Conservation (phyloP, 2,888 invertebrate species). For the Marasmarcha lunaedactyla region DNA sequence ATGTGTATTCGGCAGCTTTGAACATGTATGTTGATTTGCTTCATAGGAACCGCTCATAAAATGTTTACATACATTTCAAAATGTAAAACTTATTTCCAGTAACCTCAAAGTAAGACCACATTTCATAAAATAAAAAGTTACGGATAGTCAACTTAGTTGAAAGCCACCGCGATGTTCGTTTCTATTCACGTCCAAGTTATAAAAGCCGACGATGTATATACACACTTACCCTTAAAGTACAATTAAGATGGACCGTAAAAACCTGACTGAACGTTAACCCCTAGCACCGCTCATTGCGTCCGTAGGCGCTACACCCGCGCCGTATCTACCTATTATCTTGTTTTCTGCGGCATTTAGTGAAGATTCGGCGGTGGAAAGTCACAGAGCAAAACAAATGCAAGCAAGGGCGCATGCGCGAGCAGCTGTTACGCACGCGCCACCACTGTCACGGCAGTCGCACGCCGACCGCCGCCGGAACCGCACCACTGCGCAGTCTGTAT, state of each 20-base stretch:
- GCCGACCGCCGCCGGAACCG: conserved; percentile 42
- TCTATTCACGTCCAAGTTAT: conserved; percentile 26
- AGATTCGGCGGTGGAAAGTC: conserved; percentile 10
- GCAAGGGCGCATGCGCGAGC: conserved; percentile 44
- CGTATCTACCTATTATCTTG: conserved; percentile 52
- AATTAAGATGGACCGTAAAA: conserved; percentile 1
- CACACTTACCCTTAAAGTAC: conserved; percentile 8
- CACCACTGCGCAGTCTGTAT: conserved; percentile 24
- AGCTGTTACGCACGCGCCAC: conserved; percentile 38
- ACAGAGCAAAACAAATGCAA: conserved; percentile 54
- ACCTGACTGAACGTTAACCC: conserved; percentile 8
- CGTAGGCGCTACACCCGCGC: conserved; percentile 39
- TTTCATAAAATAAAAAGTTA: too few species aligned
- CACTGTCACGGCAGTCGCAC: conserved; percentile 43
- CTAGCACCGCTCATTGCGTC: conserved; percentile 34
- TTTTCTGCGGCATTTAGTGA: conserved; percentile 39
- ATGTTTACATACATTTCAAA: too few species aligned
- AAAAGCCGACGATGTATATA: conserved; percentile 3
- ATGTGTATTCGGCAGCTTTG: too few species aligned
- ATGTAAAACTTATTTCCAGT: too few species aligned
- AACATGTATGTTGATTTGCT: too few species aligned
- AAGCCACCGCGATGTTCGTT: conserved; percentile 17
- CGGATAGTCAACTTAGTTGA: too few species aligned
- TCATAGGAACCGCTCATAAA: too few species aligned
- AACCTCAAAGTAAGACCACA: too few species aligned